Evolutionary conservation across 2,888 invertebrate species (phyloP).

Genomic region (Sinelater perroti): DNA sequence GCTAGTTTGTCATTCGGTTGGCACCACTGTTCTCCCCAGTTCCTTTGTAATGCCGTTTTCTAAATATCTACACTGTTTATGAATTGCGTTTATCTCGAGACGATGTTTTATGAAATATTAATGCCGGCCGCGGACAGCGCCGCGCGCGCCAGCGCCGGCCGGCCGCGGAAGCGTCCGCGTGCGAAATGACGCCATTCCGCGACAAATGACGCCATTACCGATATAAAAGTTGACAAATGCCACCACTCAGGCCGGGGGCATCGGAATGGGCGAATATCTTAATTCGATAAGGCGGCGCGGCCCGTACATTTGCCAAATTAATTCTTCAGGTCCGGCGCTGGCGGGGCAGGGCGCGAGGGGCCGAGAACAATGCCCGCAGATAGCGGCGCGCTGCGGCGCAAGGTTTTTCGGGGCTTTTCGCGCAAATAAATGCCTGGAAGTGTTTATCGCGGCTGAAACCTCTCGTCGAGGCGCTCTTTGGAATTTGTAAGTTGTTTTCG

Average conservation of each 20-base stretch:
- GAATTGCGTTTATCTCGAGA: conserved; percentile 34
- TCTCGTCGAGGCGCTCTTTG: no score
- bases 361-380: no score
- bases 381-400: background rate
- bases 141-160: no score
- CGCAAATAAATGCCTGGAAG: no score
- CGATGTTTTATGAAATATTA: conserved; percentile 28
- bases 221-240: conserved; percentile 60
- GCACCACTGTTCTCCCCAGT: conserved; percentile 52
- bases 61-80: conserved; percentile 42
- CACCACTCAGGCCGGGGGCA: conserved; percentile 40
- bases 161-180: conserved; percentile 35
- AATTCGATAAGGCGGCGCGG: conserved; percentile 39
- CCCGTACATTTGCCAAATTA: conserved; percentile 35
- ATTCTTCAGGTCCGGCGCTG: conserved; percentile 23
- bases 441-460: no score
- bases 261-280: conserved; percentile 40
- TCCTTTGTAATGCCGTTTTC: conserved; percentile 41
- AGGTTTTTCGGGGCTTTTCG: background rate
- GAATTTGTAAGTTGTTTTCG: no score
- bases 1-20: conserved; percentile 62
- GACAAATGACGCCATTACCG: conserved; percentile 59
- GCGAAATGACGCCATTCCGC: conserved; percentile 41
- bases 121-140: conserved; percentile 3
- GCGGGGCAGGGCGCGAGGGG: background rate